Base-by-base conservation (phyloP, 2,113 vertebrate species). In the Embiotoca jacksoni region DNA sequence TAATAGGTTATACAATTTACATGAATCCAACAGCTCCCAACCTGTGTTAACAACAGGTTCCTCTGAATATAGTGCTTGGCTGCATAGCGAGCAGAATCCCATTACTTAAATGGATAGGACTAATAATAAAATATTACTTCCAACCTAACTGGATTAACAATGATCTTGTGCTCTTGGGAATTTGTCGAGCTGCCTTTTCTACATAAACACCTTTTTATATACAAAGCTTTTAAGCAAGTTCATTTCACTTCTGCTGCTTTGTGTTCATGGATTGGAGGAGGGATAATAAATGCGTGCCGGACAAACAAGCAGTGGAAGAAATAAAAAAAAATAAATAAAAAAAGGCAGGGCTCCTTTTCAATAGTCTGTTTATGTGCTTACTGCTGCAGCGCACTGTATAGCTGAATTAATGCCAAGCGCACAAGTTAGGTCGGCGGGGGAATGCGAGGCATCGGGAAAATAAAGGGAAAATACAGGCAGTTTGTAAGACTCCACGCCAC, bases 51-150 rank as follows among this genome's bases (percentile, higher is more conserved):
- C 80, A 87, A 78, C 74, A 90, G 71, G 69, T 87, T 83, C 31
- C 63, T 72, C 64, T 85, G 52, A 70, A 80, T 82, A 82, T 84
- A 82, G 84, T 52, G 82, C 65, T 85, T 78, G 72, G 80, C 87
- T 90, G 75, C 80, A 69, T 66, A 75, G 85, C 35, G 14, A 89
- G 79, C 80, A 80, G 50, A 93, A 93, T 92, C 92, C 88, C 80
- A 86, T 94, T 93, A 91, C 86, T 81, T 90, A 90, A 94, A 94
- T 88, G 90, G 88, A 90, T 90, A 75, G 66, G 75, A 85, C 88
- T 88, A 93, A 91, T 92, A 90, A 93, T 91, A 92, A 89, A 88
- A 84, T 85, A 87, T 90, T 89, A 89, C 92, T 88, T 93, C 73
- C 60, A 74, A 78, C 69, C 70, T 85, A 91, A 93, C 80, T 56